phyloP scores from a whole-genome alignment of 2,888 invertebrate genomes.

The Chromoteleia sp. region DNA sequence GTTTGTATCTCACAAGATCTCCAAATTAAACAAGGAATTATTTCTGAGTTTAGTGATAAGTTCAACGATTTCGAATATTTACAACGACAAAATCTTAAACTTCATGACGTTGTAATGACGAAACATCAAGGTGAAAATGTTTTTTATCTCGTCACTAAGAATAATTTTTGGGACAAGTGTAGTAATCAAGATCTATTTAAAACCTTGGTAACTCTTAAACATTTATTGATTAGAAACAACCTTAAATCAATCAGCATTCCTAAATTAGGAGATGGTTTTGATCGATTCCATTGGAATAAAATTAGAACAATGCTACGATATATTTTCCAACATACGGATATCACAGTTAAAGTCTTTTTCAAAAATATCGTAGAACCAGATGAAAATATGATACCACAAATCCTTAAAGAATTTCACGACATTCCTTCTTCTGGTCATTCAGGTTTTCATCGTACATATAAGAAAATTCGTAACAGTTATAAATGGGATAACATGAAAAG shows the following conservation, averaged over 20 bases:
- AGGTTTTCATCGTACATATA: slow-evolving; percentile 30
- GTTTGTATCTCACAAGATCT: no score
- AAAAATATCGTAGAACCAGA: no score
- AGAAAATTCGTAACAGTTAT: no score
- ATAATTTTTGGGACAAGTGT: slow-evolving; percentile 8
- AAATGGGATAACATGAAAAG: no score
- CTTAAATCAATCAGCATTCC: no score
- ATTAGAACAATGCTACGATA: slow-evolving; percentile 11
- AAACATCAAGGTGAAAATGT: neutral
- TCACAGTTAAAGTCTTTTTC: slow-evolving; percentile 1
- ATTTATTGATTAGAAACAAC: no score
- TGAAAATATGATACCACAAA: no score
- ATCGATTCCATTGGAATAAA: slow-evolving; percentile 11
- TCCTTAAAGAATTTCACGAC: no score
- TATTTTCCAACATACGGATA: neutral
- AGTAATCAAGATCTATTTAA: neutral
- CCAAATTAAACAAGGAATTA: neutral
- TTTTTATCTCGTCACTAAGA: slow-evolving; percentile 19
- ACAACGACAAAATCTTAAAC: neutral
- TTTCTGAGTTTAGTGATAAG: neutral
- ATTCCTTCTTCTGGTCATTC: slow-evolving; percentile 13
- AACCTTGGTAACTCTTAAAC: neutral
- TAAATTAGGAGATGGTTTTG: no score
- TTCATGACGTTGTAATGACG: no score
- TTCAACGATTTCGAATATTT: neutral